phyloP scores from a whole-genome alignment of 2,797 vertebrate species.

The Scolopax rusticola region DNA sequence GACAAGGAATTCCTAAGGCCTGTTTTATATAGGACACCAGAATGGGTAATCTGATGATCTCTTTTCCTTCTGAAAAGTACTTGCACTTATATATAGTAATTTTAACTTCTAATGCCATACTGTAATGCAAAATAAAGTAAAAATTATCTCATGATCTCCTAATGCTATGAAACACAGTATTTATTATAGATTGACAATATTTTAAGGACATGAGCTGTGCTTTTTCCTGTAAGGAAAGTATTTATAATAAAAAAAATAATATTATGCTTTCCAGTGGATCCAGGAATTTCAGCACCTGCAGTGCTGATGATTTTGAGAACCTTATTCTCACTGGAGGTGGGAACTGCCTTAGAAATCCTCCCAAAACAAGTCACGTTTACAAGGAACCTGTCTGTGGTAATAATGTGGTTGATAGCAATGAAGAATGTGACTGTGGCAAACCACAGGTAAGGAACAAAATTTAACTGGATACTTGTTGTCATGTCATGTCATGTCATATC shows the following conservation, averaged over 20 bases:
- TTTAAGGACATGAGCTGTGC: neutral
- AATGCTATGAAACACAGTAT: neutral
- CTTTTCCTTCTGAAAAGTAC: neutral
- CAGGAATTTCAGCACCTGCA: constrained; percentile 86
- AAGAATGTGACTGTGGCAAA: constrained; percentile 91
- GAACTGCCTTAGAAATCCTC: constrained; percentile 86
- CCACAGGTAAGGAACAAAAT: constrained; percentile 78
- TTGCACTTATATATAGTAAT: neutral
- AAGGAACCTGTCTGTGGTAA: constrained; percentile 85
- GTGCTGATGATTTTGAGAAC: constrained; percentile 82
- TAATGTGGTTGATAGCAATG: constrained; percentile 82
- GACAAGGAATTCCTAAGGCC: neutral
- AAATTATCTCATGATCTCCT: neutral
- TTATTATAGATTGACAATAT: neutral
- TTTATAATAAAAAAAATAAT: neutral
- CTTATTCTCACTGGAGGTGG: constrained; percentile 84
- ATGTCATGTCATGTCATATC: neutral
- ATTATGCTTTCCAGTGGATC: constrained; percentile 75
- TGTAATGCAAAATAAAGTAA: neutral
- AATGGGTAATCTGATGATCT: neutral
- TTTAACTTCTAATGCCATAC: neutral
- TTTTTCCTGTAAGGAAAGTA: neutral
- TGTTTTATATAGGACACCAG: neutral
- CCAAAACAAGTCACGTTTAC: constrained; percentile 75
- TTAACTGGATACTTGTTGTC: neutral